Evolutionary conservation across 1,140 invertebrate species (phyloP).

Genomic region (Brachystomella parvula): DNA sequence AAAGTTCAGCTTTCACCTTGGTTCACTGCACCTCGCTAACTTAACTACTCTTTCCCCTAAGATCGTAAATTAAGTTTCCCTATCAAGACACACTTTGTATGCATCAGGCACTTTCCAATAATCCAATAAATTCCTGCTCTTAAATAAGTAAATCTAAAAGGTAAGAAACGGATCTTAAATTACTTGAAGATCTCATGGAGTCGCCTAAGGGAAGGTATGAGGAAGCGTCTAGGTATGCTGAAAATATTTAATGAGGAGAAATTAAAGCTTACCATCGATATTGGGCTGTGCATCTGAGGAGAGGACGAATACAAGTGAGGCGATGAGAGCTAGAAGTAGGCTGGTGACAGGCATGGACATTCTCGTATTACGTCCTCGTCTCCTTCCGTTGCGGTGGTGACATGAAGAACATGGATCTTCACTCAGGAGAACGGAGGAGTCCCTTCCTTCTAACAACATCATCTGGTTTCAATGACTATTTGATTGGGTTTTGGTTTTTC

Average conservation of each 20-base stretch:
- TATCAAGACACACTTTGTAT: background rate
- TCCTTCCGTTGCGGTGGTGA: too few relatives aligned
- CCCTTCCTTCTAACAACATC: background rate
- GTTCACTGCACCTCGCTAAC: background rate
- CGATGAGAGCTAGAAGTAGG: background rate
- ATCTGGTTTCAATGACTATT: conserved; percentile 3
- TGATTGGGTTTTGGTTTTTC: conserved; percentile 5
- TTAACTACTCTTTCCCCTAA: conserved; percentile 2
- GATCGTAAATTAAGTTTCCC: conserved; percentile 5
- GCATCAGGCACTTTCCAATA: background rate
- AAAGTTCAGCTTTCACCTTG: conserved; percentile 7
- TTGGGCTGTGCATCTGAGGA: background rate
- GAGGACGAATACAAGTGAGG: background rate
- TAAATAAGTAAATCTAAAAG: background rate
- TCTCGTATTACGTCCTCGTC: background rate
- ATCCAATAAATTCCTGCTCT: background rate
- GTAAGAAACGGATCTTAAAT: background rate
- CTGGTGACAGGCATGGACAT: conserved; percentile 5
- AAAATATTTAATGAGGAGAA: background rate
- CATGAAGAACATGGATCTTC: conserved; percentile 11
- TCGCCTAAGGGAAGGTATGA: too few relatives aligned
- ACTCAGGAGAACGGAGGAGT: too few relatives aligned
- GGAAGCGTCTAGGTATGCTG: too few relatives aligned
- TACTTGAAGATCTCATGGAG: too few relatives aligned
- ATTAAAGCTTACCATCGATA: background rate